These are phyloP conservation scores for Trachemys scripta DNA, from an alignment of 2,113 vertebrate species.

Conservation along the genomic window DNA sequence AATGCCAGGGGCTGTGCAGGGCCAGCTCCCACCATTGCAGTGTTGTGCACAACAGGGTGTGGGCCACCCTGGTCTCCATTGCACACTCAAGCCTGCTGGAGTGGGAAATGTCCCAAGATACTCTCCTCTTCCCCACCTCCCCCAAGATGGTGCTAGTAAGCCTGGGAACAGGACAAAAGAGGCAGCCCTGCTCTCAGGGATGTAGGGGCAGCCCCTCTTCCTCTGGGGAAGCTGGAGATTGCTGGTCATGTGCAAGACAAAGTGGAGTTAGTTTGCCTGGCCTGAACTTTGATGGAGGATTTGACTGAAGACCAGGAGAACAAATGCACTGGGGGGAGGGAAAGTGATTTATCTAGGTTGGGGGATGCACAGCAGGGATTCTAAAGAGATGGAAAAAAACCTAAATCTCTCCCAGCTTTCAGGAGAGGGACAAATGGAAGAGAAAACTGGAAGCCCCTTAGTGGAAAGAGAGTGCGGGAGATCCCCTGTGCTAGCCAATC, in stretches of 20 bases:
- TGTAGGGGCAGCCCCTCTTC: neutral
- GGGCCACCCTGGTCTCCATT: neutral
- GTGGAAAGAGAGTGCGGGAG: neutral
- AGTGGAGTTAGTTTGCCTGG: neutral
- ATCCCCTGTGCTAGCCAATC: too few relatives aligned
- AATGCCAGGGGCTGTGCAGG: neutral
- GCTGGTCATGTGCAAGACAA: neutral
- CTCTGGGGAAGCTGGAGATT: neutral
- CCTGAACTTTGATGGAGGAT: neutral
- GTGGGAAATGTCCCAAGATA: too few relatives aligned
- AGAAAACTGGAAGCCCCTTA: neutral
- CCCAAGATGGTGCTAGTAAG: neutral
- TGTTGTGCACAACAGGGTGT: neutral
- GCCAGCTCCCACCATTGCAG: neutral
- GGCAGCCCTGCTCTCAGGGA: too few relatives aligned
- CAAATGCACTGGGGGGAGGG: neutral
- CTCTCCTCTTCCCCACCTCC: neutral
- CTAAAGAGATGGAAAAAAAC: neutral
- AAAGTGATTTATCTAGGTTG: neutral
- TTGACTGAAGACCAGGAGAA: neutral
- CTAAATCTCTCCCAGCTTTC: neutral
- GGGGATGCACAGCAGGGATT: neutral
- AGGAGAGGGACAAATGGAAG: neutral
- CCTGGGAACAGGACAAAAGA: neutral
- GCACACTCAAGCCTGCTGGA: too few relatives aligned